phyloP scores from a whole-genome alignment of 2,888 invertebrate species.

The Strigamia crassipes region DNA sequence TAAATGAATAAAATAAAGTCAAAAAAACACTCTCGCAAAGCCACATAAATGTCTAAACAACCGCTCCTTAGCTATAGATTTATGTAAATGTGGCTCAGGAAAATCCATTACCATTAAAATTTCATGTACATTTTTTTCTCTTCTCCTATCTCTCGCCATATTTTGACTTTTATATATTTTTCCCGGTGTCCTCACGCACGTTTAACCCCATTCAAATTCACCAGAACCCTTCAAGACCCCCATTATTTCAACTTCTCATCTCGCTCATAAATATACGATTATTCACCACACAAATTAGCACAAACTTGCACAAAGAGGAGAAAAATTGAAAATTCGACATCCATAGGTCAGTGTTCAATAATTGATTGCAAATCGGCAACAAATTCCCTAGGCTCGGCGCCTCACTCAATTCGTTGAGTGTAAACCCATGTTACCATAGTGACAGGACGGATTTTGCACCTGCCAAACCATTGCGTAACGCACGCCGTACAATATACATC shows the following conservation, averaged over 20 bases:
- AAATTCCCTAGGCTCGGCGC: neutral
- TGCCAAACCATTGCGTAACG: slow-evolving; percentile 5
- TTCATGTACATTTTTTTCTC: neutral
- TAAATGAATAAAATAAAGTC: neutral
- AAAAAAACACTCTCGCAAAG: neutral
- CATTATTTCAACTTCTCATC: no score
- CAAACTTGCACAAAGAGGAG: neutral
- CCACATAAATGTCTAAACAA: neutral
- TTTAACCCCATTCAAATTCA: neutral
- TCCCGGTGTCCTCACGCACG: neutral
- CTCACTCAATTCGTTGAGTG: slow-evolving; percentile 32
- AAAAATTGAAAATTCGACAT: neutral
- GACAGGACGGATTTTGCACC: slow-evolving; percentile 31
- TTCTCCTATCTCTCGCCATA: no score
- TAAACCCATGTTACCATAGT: slow-evolving; percentile 19
- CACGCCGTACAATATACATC: neutral
- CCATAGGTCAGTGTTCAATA: slow-evolving; percentile 38
- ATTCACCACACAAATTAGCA: neutral
- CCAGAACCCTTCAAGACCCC: no score
- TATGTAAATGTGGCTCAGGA: neutral
- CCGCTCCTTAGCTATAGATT: neutral
- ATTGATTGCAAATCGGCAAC: slow-evolving; percentile 35
- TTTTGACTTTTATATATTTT: no score
- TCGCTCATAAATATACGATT: no score
- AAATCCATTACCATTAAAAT: slow-evolving; percentile 13